Base-by-base conservation (phyloP, 2,888 invertebrate genomes). In the Tiphia femorata region DNA sequence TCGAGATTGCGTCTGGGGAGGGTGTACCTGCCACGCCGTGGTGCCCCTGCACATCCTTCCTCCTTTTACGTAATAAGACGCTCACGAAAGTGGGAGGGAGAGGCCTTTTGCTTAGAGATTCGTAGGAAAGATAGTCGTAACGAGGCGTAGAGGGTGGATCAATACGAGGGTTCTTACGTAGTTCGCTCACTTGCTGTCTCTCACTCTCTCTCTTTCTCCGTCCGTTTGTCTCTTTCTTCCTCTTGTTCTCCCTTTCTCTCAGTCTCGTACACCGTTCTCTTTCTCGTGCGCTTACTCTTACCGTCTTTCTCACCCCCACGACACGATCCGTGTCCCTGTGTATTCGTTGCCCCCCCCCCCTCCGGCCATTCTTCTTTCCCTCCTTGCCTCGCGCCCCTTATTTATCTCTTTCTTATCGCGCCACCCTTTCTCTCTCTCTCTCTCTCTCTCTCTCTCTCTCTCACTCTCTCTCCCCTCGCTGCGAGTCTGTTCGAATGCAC, bases 111-210 rank as follows among this genome's bases (percentile, higher is more conserved):
- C 69, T 72, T 71, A 69, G 72, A 80, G 81, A 81, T 80, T 78
- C 75, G 75, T 77, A 78, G 75, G 77, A 81, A 78, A 78, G 80
- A 81, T 81, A 81, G 78, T 75, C 73, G 75, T 75, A 76, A 76
- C 77, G 75, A 79, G 72, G 75, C 73, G 74, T 72, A 72, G 71
- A 69, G 70, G 64, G 60, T 75, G 75, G 82, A 82, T 82, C 82
- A 81, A 82, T 82, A 82, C 78, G 68, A 73, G 74, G 76, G 72
- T 76, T 79, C 80, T 80, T 78, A 78, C 78, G 75, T 80, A 77
- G 74, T 77, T 77, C 64, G 62, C 69, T 68, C 64, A 66, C 72
- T 72, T 62, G 64, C 56, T 65, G 53, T 65, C 62, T 51, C 64
- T 67, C 60, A 64, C 63, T 55, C 51, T 51, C 55, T 57, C 59